These are phyloP conservation scores for Oreortyx pictus DNA, from an alignment of 2,797 vertebrate genomes.

Conservation along the genomic window DNA sequence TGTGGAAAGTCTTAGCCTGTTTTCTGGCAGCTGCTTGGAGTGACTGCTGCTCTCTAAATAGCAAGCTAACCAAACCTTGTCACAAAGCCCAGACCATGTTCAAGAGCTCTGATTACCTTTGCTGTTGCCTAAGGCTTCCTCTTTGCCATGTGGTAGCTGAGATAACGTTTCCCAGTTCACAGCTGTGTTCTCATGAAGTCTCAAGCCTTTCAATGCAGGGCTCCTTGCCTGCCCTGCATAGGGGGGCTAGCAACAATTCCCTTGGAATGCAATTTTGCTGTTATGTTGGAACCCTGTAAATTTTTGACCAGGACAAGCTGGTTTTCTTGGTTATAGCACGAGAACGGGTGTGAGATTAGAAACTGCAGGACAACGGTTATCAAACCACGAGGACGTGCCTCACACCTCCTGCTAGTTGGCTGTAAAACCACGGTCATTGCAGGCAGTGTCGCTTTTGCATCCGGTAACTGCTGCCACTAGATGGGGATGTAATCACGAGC, in stretches of 20 bases:
- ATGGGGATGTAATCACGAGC: constrained; percentile 23
- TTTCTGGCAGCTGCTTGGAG: not conserved
- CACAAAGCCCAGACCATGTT: not conserved
- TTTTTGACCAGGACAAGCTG: not conserved
- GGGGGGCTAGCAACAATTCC: not conserved
- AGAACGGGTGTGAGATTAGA: not conserved
- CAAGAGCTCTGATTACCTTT: not conserved
- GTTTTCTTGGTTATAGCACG: not conserved
- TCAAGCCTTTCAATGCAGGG: not conserved
- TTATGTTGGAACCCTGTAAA: not conserved
- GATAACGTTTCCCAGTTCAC: not conserved
- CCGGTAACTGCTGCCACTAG: constrained; percentile 4
- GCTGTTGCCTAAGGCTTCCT: not conserved
- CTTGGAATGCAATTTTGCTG: not conserved
- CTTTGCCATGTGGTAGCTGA: not conserved
- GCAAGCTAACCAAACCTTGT: not conserved
- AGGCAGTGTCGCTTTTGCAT: not conserved
- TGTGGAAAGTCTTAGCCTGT: not conserved
- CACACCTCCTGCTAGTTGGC: not conserved
- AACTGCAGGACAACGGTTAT: not conserved
- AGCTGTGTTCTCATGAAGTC: not conserved
- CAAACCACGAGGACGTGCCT: not conserved
- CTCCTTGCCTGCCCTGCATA: not conserved
- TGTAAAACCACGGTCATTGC: not conserved
- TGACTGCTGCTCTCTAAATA: not conserved